Evolutionary conservation across 2,113 vertebrate species (phyloP).

Genomic region (Muntiacus muntjak): DNA sequence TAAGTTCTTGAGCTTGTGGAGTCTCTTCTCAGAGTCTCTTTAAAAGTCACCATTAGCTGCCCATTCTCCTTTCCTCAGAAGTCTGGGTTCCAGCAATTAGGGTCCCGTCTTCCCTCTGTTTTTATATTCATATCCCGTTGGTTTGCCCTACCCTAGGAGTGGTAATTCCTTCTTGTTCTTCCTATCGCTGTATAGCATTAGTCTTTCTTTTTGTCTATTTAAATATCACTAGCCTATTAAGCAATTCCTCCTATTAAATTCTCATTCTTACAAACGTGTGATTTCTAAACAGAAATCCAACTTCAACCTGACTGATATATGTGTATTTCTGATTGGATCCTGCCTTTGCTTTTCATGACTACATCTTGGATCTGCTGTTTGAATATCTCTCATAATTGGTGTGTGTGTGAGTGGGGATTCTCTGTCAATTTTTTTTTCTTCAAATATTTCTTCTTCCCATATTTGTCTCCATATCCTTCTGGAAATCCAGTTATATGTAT

Average conservation of each 20-base stretch:
- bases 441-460: neutral
- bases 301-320: neutral
- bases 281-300: neutral
- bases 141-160: neutral
- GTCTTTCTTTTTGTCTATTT: neutral
- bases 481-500: neutral
- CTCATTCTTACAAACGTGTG: neutral
- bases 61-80: neutral
- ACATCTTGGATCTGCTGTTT: neutral
- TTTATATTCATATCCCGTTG: neutral
- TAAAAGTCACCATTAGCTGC: neutral
- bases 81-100: neutral
- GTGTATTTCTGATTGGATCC: neutral
- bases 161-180: neutral
- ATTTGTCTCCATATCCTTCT: neutral
- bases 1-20: neutral
- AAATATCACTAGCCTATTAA: neutral
- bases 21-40: neutral
- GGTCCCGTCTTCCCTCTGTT: neutral
- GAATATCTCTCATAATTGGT: neutral
- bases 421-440: neutral
- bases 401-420: neutral
- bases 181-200: neutral
- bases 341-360: neutral
- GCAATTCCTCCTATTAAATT: neutral